These are phyloP conservation scores for Grammomys dolichurus DNA, from an alignment of 2,113 vertebrate species.

Conservation along the genomic window DNA sequence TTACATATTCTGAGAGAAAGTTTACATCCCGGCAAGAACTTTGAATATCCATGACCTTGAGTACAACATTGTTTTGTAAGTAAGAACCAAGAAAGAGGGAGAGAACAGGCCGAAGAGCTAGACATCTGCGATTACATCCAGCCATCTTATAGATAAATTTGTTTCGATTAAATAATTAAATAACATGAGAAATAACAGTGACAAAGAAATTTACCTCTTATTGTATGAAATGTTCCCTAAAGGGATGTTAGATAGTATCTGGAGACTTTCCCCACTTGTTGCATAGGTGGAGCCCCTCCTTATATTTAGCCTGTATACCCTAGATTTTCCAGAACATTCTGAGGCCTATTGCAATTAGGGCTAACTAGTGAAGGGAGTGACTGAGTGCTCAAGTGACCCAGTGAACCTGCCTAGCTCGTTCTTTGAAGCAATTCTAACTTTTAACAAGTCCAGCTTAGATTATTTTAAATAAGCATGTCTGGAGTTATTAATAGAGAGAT, in stretches of 20 bases:
- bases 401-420: not conserved
- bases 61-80: not conserved
- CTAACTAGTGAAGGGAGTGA: not conserved
- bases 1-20: not conserved
- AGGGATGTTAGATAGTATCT: not conserved
- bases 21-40: not conserved
- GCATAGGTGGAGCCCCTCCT: not conserved
- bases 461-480: not conserved
- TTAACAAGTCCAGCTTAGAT: not conserved
- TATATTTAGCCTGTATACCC: not conserved
- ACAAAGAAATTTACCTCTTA: not conserved
- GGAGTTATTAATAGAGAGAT: not conserved
- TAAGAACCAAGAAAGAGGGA: not conserved
- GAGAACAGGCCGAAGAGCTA: not conserved
- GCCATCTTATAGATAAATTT: not conserved
- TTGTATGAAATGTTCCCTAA: not conserved
- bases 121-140: not conserved
- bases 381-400: not conserved
- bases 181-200: not conserved
- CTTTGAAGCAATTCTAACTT: not conserved
- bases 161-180: not conserved
- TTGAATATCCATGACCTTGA: not conserved
- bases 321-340: not conserved
- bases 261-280: not conserved
- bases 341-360: not conserved